Conservation (phyloP, 2,797 vertebrate species). For the Anomalospiza imberbis region DNA sequence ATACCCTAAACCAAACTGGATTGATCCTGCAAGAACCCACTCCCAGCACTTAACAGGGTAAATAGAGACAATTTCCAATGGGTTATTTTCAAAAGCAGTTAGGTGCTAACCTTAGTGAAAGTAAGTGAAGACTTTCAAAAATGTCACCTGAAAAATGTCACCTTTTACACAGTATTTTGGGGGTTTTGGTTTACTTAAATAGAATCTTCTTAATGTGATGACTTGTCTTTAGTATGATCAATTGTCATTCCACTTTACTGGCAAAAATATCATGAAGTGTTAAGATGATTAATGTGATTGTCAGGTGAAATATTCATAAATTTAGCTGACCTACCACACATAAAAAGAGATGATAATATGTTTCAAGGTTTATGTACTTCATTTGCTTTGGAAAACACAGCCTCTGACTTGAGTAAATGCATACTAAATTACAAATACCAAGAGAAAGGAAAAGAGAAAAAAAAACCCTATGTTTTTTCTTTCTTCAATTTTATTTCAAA, state of each 20-base stretch:
- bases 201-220: not conserved
- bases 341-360: not conserved
- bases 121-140: not conserved
- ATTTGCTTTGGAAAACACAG: not conserved
- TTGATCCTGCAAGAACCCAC: not conserved
- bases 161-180: not conserved
- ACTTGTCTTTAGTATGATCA: not conserved
- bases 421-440: not conserved
- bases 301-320: not conserved
- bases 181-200: not conserved
- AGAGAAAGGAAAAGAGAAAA: not conserved
- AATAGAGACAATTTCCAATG: not conserved
- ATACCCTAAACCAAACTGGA: not conserved
- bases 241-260: not conserved
- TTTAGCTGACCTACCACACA: not conserved
- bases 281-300: not conserved
- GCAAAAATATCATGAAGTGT: not conserved
- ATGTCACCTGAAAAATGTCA: not conserved
- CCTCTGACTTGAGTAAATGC: not conserved
- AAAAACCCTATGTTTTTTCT: fast-evolving
- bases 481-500: not conserved
- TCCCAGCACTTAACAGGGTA: not conserved
- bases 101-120: not conserved
- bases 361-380: not conserved
- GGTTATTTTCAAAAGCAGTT: not conserved